These are phyloP conservation scores for Rhinogobius similis DNA, from an alignment of 2,113 vertebrate genomes.

Conservation along the genomic window DNA sequence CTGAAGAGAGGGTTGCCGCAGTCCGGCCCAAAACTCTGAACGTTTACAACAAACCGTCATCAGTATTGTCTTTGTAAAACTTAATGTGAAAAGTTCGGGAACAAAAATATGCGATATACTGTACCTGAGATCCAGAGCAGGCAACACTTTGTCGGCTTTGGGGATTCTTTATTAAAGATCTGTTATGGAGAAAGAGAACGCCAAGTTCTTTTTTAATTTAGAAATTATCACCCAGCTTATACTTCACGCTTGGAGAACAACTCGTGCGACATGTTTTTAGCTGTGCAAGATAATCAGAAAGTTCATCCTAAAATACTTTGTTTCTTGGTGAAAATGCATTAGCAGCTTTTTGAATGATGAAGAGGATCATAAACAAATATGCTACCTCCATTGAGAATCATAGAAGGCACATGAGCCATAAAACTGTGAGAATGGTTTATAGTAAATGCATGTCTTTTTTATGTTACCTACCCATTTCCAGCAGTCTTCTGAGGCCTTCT, in stretches of 20 bases:
- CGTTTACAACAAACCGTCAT: constrained; percentile 5
- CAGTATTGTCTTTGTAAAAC: neutral
- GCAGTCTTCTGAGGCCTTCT: constrained; percentile 97
- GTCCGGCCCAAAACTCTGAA: constrained; percentile 86
- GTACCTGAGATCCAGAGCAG: constrained; percentile 91
- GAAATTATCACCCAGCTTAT: neutral
- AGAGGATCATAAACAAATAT: neutral
- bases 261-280: neutral
- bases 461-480: constrained; percentile 81
- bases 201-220: constrained; percentile 1
- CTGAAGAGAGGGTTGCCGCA: constrained; percentile 87
- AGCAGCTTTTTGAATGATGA: neutral
- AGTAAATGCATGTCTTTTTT: constrained; percentile 33
- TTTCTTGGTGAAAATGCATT: neutral
- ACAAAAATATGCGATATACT: constrained; percentile 37
- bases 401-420: neutral
- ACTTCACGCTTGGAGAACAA: neutral
- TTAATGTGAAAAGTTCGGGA: neutral
- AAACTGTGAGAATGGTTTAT: constrained; percentile 29
- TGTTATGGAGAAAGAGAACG: constrained; percentile 62
- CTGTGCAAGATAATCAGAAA: neutral
- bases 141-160: constrained; percentile 87
- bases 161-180: constrained; percentile 93
- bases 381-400: no score
- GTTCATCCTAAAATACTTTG: neutral